Evolutionary conservation across 2,113 vertebrate genomes (phyloP), one percentile per base, ranked within the genome.

Genomic region (Accipiter virgatus): DNA sequence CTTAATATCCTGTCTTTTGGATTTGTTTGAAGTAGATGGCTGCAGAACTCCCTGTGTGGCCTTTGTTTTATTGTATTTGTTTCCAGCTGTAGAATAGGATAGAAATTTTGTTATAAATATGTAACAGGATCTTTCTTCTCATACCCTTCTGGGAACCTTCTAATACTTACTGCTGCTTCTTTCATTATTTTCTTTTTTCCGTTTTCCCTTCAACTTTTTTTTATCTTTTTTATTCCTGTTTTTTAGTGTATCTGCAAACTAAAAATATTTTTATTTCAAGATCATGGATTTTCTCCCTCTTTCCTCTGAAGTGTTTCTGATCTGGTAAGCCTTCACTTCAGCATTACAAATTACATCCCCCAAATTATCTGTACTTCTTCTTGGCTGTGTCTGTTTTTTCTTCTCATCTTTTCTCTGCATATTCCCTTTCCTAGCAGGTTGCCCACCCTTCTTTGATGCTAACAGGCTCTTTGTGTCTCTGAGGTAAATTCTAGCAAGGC

Each of bases 21-120:
- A 27, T 65, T 91, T 81, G 7, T 88, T 87, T 91, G 52, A 95
- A 75, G 42, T 43, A 20, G 20, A 55, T 43, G 61, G 61, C 43
- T 79, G 52, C 56, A 87, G 68, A 75, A 20, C 8, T 79, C 84
- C 47, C 23, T 36, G 1, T 36, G 81, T 62, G 34, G 59, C 78
- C n/a, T 89, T 86, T 79, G n/a, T 23, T 89, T 96, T 93, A 75
- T 61, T 91, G 7, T 87, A 26, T 91, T 95, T 94, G 32, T 84
- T 94, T 93, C 72, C 36, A 94, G 55, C 13, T 65, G 47, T 72
- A 86, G 59, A 90, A 61, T 22, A 70, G 26, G 43, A n/a, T 58
- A 75, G 73, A 86, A 63, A 65, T 84, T 78, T 12, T 81, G n/a
- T 47, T 86, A 67, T 74, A 87, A 91, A 84, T 93, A 84, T 89